These are phyloP conservation scores for Ridgeia piscesae DNA, from an alignment of 1,140 invertebrate genomes.

Conservation along the genomic window DNA sequence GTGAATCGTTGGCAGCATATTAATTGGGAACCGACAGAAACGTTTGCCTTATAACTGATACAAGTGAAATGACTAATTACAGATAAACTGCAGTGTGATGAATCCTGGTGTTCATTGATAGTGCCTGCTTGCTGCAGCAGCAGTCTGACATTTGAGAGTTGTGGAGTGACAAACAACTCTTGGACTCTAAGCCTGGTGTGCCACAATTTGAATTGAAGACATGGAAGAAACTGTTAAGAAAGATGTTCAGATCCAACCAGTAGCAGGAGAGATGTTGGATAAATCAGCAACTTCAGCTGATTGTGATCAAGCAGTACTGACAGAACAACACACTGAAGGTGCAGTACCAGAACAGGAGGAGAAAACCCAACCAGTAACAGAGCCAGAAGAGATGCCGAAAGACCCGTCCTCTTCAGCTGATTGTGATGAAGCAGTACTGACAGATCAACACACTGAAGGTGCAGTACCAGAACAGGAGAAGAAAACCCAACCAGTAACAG, in stretches of 20 bases:
- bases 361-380: background rate
- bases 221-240: background rate
- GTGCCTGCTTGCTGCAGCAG: background rate
- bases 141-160: background rate
- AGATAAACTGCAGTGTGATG: background rate
- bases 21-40: background rate
- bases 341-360: too few relatives aligned
- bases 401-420: too few relatives aligned
- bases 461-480: too few relatives aligned
- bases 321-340: background rate
- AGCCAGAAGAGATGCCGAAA: background rate
- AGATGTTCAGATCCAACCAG: background rate
- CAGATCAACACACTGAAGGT: background rate
- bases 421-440: background rate
- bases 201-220: background rate
- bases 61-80: background rate
- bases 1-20: background rate
- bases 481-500: background rate
- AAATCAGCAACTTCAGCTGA: too few relatives aligned
- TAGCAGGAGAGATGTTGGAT: background rate
- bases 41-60: background rate
- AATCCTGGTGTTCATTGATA: background rate
- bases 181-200: background rate
- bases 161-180: background rate
- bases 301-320: background rate